These are phyloP conservation scores for Agrochola macilenta DNA, from an alignment of 2,888 invertebrate genomes.

Conservation along the genomic window DNA sequence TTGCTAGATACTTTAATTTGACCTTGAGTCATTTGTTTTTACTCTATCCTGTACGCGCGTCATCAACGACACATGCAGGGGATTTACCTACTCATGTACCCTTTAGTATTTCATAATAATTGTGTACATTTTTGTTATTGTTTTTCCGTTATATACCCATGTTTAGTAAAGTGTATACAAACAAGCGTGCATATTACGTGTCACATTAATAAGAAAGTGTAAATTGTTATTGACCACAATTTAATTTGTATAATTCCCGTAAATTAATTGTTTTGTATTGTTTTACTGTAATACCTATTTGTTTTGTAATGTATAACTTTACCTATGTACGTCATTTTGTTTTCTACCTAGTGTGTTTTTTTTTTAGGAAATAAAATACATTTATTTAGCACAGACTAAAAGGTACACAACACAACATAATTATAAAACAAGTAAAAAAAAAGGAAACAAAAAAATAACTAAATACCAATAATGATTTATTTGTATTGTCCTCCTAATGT, in stretches of 20 bases:
- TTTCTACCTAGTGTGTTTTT: background rate
- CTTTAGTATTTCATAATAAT: constrained; percentile 5
- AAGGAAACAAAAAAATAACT: too few relatives aligned
- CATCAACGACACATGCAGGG: background rate
- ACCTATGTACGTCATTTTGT: background rate
- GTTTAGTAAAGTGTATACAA: background rate
- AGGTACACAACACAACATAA: too few relatives aligned
- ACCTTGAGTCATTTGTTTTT: background rate
- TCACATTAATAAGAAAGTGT: constrained; percentile 4
- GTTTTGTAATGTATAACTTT: background rate
- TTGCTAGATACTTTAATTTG: background rate
- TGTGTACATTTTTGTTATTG: background rate
- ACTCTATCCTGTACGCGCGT: background rate
- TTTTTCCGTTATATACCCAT: background rate
- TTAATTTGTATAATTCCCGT: constrained; percentile 2
- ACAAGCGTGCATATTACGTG: background rate
- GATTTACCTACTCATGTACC: background rate
- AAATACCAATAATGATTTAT: background rate
- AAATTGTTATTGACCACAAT: constrained; percentile 9
- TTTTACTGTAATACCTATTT: background rate
- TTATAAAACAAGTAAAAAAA: too few relatives aligned
- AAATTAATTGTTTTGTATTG: constrained; percentile 11
- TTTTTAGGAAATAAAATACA: too few relatives aligned
- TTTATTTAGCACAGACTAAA: too few relatives aligned
- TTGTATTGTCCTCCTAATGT: background rate